Evolutionary conservation across 2,888 invertebrate genomes (phyloP), one percentile per base, ranked within the genome.

Genomic region (Papilio gigon): DNA sequence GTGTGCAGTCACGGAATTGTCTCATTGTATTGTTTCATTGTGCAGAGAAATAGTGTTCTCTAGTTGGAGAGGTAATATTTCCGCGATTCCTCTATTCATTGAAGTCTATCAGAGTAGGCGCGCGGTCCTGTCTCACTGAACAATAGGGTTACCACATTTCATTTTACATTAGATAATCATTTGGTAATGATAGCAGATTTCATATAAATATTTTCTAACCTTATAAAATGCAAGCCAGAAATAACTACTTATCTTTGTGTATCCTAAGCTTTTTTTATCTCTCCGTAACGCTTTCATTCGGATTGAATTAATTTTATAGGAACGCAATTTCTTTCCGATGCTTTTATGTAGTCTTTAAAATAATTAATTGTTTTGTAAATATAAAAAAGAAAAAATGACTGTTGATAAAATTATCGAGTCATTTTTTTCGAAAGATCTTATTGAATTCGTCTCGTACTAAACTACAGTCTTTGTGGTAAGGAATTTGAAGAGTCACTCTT

Each of bases 61-160:
- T 79, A 80, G 80, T 71, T 73, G 67, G 77, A 78, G 79, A 80
- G 80, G 83, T 84, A 87, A 87, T 86, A 85, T 85, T 85, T 83
- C 80, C 79, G 74, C 75, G 72, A 75, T 74, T 74, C 75, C 71
- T 65, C 62, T 44, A 71, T 75, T 79, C 76, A 81, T 78, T 78
- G 79, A 71, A 74, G 72, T 74, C 80, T 79, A 80, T 79, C 79
- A 77, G 78, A 37, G 33, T 50, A 17, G 5, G 47, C 78, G 74
- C 72, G 77, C 76, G 76, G 73, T 77, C 78, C 84, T 78, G 84
- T 81, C 81, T 83, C 82, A 78, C 76, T 71, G 75, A 79, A 79
- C 80, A 78, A 11, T 25, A 68, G 68, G 68, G 68, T 25, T 61
- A 40, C 17, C 30, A n/a, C 30, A 9, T 17, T n/a, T 56, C 1